Evolutionary conservation across 2,888 invertebrate genomes (phyloP), one percentile per base, ranked within the genome.

Genomic region (Dioctria rufipes): DNA sequence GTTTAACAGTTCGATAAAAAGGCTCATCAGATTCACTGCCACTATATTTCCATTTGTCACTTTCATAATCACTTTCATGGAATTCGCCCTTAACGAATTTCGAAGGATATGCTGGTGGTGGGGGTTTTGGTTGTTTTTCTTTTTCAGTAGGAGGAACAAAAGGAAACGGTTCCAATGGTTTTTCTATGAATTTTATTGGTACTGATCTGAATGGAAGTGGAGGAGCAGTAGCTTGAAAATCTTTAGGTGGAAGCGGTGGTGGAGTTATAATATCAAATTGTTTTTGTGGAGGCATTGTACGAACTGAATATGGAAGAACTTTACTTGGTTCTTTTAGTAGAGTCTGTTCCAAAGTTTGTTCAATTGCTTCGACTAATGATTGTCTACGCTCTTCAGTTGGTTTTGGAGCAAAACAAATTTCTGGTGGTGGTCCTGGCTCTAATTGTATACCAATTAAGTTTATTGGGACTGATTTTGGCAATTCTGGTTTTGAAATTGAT

Each of bases 371-470:
- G 2, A 92, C 91, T 83, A 92, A 90, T 2, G 92, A 92, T 80
- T 89, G 91, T n/a, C 90, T 89, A 69, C 91, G 86, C 81, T 86
- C 86, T 63, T 89, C 86, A 40, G 87, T 84, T 0, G 91, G 90
- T 6, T 91, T 90, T 43, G 92, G 91, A 0, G 92, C 92, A 86
- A 91, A 94, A 61, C 91, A 92, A 6, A 94, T 92, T 88, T 93
- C 93, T 13, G 93, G 93, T 3, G 93, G 92, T 9, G 93, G 90
- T 4, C 93, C 94, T 0, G 93, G 93, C 85, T 92, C 91, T n/a
- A 93, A 85, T 83, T 90, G 88, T 4, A 92, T 88, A 84, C 91
- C 91, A 83, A 90, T 87, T 6, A 90, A 86, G 49, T 89, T 89
- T 84, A 90, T 88, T 83, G 89, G 89, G 8, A 88, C 88, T 25